Evolutionary conservation across 1,140 invertebrate genomes (phyloP).

Genomic region (Dendrolimus kikuchii): DNA sequence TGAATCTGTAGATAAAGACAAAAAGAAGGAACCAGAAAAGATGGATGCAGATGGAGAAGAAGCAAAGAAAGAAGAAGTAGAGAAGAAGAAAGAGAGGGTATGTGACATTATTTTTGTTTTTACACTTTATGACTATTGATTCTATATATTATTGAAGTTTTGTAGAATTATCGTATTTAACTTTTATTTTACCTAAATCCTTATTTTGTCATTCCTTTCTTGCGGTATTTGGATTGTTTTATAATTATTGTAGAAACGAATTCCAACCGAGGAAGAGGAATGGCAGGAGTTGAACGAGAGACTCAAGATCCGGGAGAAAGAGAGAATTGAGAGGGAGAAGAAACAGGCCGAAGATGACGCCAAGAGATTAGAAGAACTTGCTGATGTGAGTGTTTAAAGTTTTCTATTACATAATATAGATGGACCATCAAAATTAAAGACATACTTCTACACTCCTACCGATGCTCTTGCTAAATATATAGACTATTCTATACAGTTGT

Average conservation of each 20-base stretch:
- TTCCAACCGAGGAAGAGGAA: conserved; percentile 54
- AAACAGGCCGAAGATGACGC: conserved; percentile 52
- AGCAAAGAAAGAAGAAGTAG: conserved; percentile 18
- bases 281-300: conserved; percentile 51
- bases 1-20: conserved; percentile 12
- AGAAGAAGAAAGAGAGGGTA: conserved; percentile 15
- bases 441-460: not conserved
- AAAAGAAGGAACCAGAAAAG: conserved; percentile 12
- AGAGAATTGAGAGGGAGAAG: conserved; percentile 43
- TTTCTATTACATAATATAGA: not conserved
- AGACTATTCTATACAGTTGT: no score
- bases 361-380: conserved; percentile 40
- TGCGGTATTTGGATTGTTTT: not conserved
- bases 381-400: conserved; percentile 24
- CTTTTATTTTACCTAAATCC: no score
- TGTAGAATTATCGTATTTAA: no score
- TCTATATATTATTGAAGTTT: no score
- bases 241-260: conserved; percentile 11
- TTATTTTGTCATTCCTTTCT: not conserved
- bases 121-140: no score
- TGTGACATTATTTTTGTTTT: no score
- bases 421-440: not conserved
- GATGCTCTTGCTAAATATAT: not conserved
- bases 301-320: conserved; percentile 38
- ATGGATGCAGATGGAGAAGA: conserved; percentile 19